Base-by-base conservation (phyloP, 1,140 invertebrate species). In the Magallana ariakensis region DNA sequence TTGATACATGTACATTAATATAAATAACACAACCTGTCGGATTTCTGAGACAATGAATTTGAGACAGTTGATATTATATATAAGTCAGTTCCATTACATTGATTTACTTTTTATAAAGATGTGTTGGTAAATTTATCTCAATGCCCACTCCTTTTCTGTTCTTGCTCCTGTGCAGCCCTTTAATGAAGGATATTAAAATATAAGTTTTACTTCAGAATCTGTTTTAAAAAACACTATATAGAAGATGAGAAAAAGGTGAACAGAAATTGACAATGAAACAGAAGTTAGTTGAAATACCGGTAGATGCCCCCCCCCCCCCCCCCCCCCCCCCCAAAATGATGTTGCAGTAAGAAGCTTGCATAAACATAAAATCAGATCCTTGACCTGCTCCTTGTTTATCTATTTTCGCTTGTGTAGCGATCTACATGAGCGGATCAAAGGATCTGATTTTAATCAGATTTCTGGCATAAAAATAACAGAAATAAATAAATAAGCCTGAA, bases 41-140 rank as follows among this genome's bases (percentile, higher is more conserved):
- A 75, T 75, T 75, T 75, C 58, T 75, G 62, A 70, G 62, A 70
- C 62, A 70, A 19, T 11, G 11, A 33, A 19, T 70, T 70, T 33
- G 26, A 70, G 19, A n/a, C 58, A 70, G 62, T 1, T 6, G 11
- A 11, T 22, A 26, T 22, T 46, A 5, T 46, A 3, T 46, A 5
- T 46, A 3, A 46, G 33, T 46, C 33, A 46, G 33, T 46, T 46
- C 33, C 33, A 46, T 46, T 46, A 46, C 33, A 46, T 5, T 46
- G 33, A 46, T 46, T 46, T 4, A 46, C 5, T 46, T 46, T 46
- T 33, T 4, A 33, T 33, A 33, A 26, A 26, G 60, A 22, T 10
- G 26, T 22, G n/a, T 19, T 70, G 11, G 19, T 19, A 70, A 6
- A 7, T 22, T 9, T 46, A 2, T 46, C 5, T 46, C 33, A 46